These are phyloP conservation scores for Mormyrus iriodes DNA, from an alignment of 2,113 vertebrate species.

Conservation along the genomic window DNA sequence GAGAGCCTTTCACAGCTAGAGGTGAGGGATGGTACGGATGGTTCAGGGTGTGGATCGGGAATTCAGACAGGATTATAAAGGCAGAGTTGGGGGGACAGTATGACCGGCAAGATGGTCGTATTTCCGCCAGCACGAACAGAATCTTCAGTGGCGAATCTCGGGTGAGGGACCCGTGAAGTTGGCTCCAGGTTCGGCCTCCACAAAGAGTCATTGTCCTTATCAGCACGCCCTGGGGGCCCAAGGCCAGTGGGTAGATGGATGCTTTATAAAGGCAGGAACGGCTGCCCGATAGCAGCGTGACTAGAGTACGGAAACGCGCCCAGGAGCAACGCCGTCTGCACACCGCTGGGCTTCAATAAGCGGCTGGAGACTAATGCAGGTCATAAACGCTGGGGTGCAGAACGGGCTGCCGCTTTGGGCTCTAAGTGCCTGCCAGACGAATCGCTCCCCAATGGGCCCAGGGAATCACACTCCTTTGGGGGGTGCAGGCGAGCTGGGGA, in stretches of 20 bases:
- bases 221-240: neutral
- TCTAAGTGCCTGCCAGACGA: constrained; percentile 12
- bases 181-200: constrained; percentile 39
- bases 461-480: neutral
- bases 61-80: neutral
- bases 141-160: constrained; percentile 13
- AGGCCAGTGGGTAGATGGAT: constrained; percentile 35
- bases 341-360: constrained; percentile 34
- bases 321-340: constrained; percentile 39
- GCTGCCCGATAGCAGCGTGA: constrained; percentile 47
- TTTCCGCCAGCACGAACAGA: constrained; percentile 34
- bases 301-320: constrained; percentile 29
- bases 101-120: constrained; percentile 24
- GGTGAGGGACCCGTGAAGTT: constrained; percentile 40
- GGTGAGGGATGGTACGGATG: neutral
- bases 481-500: neutral
- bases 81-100: neutral
- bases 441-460: neutral
- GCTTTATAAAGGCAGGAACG: constrained; percentile 38
- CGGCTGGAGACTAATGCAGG: constrained; percentile 13
- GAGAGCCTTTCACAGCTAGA: constrained; percentile 24
- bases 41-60: neutral
- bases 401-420: neutral
- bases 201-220: constrained; percentile 49
- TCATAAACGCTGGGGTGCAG: neutral